Percentiles rank a stretch among this genome's conserved stretches.
These are phyloP conservation scores for Neodiprion fabricii DNA, from an alignment of 1,140 invertebrate species.

Conservation along the genomic window DNA sequence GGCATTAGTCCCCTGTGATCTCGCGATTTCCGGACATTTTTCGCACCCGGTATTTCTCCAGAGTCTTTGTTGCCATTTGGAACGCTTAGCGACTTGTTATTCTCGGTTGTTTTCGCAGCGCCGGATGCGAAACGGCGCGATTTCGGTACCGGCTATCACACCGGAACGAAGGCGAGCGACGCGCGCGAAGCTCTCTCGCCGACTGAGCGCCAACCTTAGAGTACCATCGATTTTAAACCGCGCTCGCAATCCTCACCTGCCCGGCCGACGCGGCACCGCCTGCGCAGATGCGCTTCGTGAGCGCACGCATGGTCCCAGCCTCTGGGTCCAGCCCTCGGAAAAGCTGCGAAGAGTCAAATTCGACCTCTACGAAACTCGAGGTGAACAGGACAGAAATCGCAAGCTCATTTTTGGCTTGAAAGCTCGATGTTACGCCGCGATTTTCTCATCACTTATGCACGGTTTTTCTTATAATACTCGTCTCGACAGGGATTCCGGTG, in stretches of 20 bases:
- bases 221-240: slow-evolving; percentile 20
- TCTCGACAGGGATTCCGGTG: no score
- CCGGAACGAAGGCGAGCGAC: neutral
- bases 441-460: no score
- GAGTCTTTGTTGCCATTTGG: neutral
- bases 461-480: no score
- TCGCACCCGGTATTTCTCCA: neutral
- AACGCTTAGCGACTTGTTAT: neutral
- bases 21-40: neutral
- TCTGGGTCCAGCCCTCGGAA: no score
- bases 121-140: slow-evolving; percentile 22
- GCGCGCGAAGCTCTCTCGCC: slow-evolving; percentile 16
- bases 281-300: slow-evolving; percentile 27
- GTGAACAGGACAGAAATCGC: no score
- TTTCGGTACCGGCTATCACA: slow-evolving; percentile 21
- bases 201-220: slow-evolving; percentile 11
- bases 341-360: no score
- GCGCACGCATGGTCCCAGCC: no score
- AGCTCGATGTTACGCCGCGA: no score
- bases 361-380: no score
- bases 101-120: neutral
- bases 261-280: slow-evolving; percentile 28
- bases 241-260: slow-evolving; percentile 10
- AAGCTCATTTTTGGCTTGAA: neutral
- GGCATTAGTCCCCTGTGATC: neutral